Conservation (phyloP, 2,888 invertebrate genomes). For the Morpho deidamia region DNA sequence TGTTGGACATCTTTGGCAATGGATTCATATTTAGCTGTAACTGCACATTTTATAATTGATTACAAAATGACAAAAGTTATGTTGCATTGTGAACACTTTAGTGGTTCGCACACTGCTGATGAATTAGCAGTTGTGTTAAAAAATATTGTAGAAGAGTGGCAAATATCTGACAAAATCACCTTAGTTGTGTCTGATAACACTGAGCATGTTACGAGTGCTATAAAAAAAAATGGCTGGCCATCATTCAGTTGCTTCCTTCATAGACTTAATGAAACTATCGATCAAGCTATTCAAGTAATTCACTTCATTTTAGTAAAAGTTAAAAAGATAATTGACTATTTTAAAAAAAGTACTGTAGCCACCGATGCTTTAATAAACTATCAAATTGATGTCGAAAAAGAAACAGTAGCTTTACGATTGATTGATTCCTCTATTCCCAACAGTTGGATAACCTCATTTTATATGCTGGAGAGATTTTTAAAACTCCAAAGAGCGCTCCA, state of each 20-base stretch:
- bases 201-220: background rate
- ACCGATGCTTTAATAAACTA: slow-evolving; percentile 9
- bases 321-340: slow-evolving; percentile 15
- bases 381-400: slow-evolving; percentile 1
- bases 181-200: background rate
- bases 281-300: slow-evolving; percentile 1
- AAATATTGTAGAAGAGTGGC: background rate
- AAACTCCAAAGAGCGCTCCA: slow-evolving; percentile 14
- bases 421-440: slow-evolving; percentile 13
- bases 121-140: background rate
- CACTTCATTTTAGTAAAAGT: slow-evolving; percentile 17
- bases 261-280: slow-evolving; percentile 8
- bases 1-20: slow-evolving; percentile 11
- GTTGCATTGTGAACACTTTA: slow-evolving; percentile 10
- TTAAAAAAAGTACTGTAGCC: slow-evolving; percentile 10
- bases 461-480: slow-evolving; percentile 19
- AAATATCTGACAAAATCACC: background rate
- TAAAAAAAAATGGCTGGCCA: slow-evolving; percentile 1
- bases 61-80: slow-evolving; percentile 14
- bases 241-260: slow-evolving; percentile 10
- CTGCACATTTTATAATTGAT: slow-evolving; percentile 20
- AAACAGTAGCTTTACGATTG: slow-evolving; percentile 3
- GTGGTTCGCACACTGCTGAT: background rate
- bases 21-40: slow-evolving; percentile 17
- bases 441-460: slow-evolving; percentile 22